These are phyloP conservation scores for Chaetogeoica ovagalla DNA, from an alignment of 2,888 invertebrate genomes.

Conservation along the genomic window DNA sequence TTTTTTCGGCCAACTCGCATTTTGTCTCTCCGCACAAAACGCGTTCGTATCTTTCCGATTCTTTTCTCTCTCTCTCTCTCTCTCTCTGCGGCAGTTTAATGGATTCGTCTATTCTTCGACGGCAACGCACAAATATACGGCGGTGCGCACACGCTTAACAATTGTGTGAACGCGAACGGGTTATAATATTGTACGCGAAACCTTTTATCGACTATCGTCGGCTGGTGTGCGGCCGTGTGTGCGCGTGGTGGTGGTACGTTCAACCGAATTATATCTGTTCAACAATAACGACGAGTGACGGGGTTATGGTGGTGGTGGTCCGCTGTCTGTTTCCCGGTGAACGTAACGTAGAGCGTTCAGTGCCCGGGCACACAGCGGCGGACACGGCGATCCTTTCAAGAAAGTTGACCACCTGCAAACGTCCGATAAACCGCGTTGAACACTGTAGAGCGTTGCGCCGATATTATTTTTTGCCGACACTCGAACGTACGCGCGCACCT, in stretches of 20 bases:
- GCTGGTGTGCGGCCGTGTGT: too few species aligned
- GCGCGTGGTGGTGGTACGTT: too few species aligned
- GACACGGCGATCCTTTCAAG: slow-evolving; percentile 23
- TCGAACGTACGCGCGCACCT: too few species aligned
- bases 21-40: background rate
- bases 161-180: background rate
- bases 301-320: too few species aligned
- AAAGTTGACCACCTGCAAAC: slow-evolving; percentile 23
- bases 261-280: background rate
- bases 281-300: background rate
- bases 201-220: slow-evolving; percentile 15
- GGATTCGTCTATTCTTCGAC: slow-evolving; percentile 12
- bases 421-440: slow-evolving; percentile 21
- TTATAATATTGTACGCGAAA: background rate
- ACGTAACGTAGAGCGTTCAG: background rate
- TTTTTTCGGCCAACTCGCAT: background rate
- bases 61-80: background rate
- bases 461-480: background rate
- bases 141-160: background rate
- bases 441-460: background rate
- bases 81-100: slow-evolving; percentile 9
- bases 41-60: slow-evolving; percentile 22
- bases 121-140: slow-evolving; percentile 3
- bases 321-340: background rate
- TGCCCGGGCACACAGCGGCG: background rate